phyloP scores from a whole-genome alignment of 2,113 vertebrate species.

The Cynoglossus semilaevis region DNA sequence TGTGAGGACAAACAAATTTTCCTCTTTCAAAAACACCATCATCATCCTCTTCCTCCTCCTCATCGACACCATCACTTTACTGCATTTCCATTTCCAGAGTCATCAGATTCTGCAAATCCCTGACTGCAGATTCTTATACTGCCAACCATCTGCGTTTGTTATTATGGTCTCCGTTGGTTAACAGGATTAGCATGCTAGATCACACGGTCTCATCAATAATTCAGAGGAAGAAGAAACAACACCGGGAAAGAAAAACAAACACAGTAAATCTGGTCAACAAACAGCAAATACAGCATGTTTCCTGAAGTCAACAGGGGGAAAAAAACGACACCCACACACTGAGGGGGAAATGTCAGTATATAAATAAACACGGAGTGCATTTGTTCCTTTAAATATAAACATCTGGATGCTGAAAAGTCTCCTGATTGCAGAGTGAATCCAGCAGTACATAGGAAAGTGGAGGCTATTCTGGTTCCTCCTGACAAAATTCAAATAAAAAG shows the following conservation, averaged over 20 bases:
- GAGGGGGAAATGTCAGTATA: background rate
- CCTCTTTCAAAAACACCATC: too few species aligned
- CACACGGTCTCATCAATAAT: background rate
- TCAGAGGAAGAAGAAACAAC: background rate
- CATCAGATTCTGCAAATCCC: background rate
- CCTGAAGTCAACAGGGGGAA: background rate
- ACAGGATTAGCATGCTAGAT: background rate
- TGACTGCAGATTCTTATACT: background rate
- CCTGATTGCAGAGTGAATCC: too few species aligned
- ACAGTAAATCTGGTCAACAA: background rate
- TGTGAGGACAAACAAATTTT: too few species aligned
- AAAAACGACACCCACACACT: background rate
- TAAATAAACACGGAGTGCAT: background rate
- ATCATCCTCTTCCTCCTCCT: too few species aligned
- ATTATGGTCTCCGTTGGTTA: background rate
- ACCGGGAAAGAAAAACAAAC: background rate
- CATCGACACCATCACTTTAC: too few species aligned
- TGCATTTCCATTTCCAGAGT: background rate
- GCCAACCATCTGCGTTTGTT: background rate
- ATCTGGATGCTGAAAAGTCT: background rate
- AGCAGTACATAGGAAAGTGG: too few species aligned
- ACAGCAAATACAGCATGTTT: slow-evolving; percentile 6
- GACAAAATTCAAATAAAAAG: too few species aligned
- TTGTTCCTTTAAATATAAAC: slow-evolving; percentile 4
- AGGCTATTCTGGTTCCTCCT: too few species aligned